Evolutionary conservation across 1,140 invertebrate genomes (phyloP).

Genomic region (Ptiloglossa arizonensis): DNA sequence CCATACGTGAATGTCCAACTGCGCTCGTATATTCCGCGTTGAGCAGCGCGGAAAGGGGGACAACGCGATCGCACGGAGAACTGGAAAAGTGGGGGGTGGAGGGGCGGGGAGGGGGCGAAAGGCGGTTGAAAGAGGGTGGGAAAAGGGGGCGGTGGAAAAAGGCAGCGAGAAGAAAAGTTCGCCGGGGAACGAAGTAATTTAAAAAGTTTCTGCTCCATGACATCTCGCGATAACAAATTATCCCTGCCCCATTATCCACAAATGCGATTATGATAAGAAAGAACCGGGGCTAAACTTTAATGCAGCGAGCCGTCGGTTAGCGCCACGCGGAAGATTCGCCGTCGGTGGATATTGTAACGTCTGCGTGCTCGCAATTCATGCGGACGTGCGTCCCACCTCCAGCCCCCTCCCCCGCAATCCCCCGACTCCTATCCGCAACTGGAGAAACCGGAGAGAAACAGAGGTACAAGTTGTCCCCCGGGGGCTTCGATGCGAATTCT

Average conservation of each 20-base stretch:
- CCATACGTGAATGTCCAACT: conserved; percentile 73
- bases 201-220: conserved; percentile 81
- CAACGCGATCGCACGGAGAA: not conserved
- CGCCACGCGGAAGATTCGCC: conserved; percentile 41
- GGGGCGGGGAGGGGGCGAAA: not conserved
- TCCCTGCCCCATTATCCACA: conserved; percentile 81
- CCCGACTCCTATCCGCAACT: too few relatives aligned
- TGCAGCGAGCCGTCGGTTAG: conserved; percentile 70
- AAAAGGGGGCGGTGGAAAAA: not conserved
- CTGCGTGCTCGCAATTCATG: conserved; percentile 58
- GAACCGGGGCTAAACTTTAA: conserved; percentile 78
- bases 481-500: not conserved
- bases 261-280: conserved; percentile 82
- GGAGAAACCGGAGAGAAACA: conserved; percentile 14
- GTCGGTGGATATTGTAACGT: conserved; percentile 55
- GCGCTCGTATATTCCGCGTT: conserved; percentile 69
- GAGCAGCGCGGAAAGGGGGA: not conserved
- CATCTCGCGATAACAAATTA: conserved; percentile 81
- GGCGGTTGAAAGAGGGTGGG: not conserved
- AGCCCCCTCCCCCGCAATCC: too few relatives aligned
- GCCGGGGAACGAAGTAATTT: conserved; percentile 79
- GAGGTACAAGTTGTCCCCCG: conserved; percentile 11
- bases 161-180: conserved; percentile 71
- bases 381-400: conserved; percentile 4
- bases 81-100: conserved; percentile 2